Evolutionary conservation across 1,140 invertebrate genomes (phyloP), one percentile per base, ranked within the genome.

Genomic region (Oryzaephilus surinamensis): DNA sequence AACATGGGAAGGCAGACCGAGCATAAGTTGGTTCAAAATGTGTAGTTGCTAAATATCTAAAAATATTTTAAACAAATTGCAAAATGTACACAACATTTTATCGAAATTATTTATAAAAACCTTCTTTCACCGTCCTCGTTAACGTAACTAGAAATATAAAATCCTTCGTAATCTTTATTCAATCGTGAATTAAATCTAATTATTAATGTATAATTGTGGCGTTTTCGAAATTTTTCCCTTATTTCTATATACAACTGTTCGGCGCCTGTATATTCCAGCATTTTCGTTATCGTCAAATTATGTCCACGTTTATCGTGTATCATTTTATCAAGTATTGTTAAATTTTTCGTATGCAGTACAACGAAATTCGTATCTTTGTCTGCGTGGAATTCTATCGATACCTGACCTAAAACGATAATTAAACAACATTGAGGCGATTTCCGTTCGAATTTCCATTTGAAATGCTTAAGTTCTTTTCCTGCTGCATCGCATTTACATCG

Each of bases 11-110:
- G 0, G 93, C 91, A 38, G 82, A 78, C 11, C 95, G 72, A 0
- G 95, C 95, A 46, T 88, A 86, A 4, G 90, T 94, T 32, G 95
- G 81, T 62, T 97, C 87, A 58, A 99, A 98, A 56, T 97, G 87
- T 1, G 94, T 97, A 3, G 92, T 86, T 0, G 91, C 91, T 35
- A 97, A 71, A 54, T 84, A 82, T 59, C 91, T 96, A 37, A 37
- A 50, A 50, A 30, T 28, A 1, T 11, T 17, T 42, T 40, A 43
- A n/a, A n/a, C n/a, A n/a, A n/a, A n/a, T n/a, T n/a, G n/a, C n/a
- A n/a, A 32, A 32, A 24, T n/a, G 7, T 16, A 14, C 11, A 41
- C 7, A 12, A 26, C n/a, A n/a, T n/a, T 28, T 36, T 2, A 13
- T 37, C 21, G n/a, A 38, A 28, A 11, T 24, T 27, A 58, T 56